Conservation (phyloP, 2,888 invertebrate species). For the Sipha maydis region DNA sequence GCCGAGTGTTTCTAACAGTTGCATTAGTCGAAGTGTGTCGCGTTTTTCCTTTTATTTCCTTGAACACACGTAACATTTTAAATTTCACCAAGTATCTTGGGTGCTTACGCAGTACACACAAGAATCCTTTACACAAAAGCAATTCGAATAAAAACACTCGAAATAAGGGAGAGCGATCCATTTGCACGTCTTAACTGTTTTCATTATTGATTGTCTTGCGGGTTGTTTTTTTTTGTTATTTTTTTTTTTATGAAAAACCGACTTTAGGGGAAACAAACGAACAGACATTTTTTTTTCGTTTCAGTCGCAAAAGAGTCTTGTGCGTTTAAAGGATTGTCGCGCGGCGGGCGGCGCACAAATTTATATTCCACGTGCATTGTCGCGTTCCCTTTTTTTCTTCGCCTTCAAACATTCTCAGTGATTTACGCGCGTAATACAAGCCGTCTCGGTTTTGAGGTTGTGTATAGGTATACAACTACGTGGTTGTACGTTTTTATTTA, state of each 20-base stretch:
- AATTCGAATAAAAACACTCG: background rate
- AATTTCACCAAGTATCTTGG: background rate
- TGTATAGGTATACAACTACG: slow-evolving; percentile 4
- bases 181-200: slow-evolving; percentile 37
- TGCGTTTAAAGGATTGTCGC: slow-evolving; percentile 61
- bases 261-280: slow-evolving; percentile 54
- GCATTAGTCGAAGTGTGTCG: background rate
- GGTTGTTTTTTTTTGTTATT: background rate
- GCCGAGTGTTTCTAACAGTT: background rate
- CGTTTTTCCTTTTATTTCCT: background rate
- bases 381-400: slow-evolving; percentile 42
- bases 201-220: slow-evolving; percentile 47
- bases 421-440: slow-evolving; percentile 58
- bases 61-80: background rate
- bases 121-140: slow-evolving; percentile 26
- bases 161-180: slow-evolving; percentile 7
- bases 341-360: slow-evolving; percentile 59
- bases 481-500: background rate
- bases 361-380: slow-evolving; percentile 61
- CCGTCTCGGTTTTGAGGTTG: slow-evolving; percentile 57
- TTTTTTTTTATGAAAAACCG: slow-evolving; percentile 32
- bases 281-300: slow-evolving; percentile 15
- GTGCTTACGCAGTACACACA: background rate
- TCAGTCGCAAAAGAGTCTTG: slow-evolving; percentile 6
- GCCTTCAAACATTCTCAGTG: slow-evolving; percentile 52